Evolutionary conservation across 2,797 vertebrate species (phyloP).

Genomic region (Hemibagrus guttatus): DNA sequence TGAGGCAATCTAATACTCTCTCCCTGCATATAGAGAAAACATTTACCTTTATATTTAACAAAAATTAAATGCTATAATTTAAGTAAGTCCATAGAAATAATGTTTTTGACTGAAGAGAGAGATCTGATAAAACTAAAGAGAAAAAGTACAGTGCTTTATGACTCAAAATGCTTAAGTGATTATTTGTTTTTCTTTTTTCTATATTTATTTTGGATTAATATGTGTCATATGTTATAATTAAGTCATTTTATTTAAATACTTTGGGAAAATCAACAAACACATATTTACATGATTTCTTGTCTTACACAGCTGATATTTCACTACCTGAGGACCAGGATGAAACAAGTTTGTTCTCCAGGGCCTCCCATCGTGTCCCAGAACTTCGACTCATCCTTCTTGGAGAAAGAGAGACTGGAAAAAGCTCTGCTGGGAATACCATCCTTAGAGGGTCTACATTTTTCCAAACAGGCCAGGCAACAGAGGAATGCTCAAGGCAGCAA

Average conservation of each 20-base stretch:
- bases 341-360: slow-evolving; percentile 69
- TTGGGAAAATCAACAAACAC: neutral
- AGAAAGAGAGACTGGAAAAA: slow-evolving; percentile 77
- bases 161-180: neutral
- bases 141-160: neutral
- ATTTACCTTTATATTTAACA: neutral
- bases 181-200: neutral
- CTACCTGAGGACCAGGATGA: slow-evolving; percentile 64
- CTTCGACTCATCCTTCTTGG: slow-evolving; percentile 74
- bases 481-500: slow-evolving; percentile 70
- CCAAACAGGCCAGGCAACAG: slow-evolving; percentile 61
- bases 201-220: slow-evolving; percentile 2
- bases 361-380: slow-evolving; percentile 65
- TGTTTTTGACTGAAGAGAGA: neutral
- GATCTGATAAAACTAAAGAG: neutral
- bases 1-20: slow-evolving; percentile 57
- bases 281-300: neutral
- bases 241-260: neutral
- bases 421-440: slow-evolving; percentile 72
- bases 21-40: neutral
- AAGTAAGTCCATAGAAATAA: neutral
- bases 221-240: neutral
- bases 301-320: slow-evolving; percentile 61
- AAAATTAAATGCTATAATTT: neutral
- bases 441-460: slow-evolving; percentile 63